Percentiles rank a stretch among this genome's conserved stretches.
phyloP scores from a whole-genome alignment of 1,140 invertebrate genomes.

The Thaumatotibia leucotreta region DNA sequence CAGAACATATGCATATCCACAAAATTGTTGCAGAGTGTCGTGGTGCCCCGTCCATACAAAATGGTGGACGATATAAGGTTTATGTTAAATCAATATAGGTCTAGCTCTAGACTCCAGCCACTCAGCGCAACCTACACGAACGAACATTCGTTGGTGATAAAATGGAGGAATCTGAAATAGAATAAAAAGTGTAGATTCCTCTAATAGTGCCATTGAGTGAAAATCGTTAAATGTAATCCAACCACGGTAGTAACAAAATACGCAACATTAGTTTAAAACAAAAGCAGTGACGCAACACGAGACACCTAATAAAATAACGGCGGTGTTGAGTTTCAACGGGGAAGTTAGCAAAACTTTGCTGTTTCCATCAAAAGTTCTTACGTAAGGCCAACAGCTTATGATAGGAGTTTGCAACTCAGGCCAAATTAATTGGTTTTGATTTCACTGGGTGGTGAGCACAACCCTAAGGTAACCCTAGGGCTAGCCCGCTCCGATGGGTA shows the following conservation, averaged over 20 bases:
- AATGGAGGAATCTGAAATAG: slow-evolving; percentile 12
- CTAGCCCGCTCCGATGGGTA: too few relatives aligned
- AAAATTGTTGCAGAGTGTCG: slow-evolving; percentile 58
- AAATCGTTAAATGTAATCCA: background rate
- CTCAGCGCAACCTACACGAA: background rate
- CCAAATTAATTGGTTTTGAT: background rate
- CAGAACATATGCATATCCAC: slow-evolving; percentile 19
- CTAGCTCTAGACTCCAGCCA: background rate
- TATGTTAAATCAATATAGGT: slow-evolving; percentile 56
- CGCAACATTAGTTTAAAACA: background rate
- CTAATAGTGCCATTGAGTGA: background rate
- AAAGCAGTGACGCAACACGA: background rate
- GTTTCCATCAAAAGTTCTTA: slow-evolving; percentile 3
- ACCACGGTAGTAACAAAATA: background rate
- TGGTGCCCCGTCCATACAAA: slow-evolving; percentile 46
- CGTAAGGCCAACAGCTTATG: background rate
- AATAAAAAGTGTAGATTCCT: background rate
- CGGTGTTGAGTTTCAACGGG: background rate
- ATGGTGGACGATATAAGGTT: slow-evolving; percentile 66
- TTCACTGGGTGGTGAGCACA: background rate
- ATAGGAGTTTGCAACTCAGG: background rate
- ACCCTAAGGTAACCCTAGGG: background rate
- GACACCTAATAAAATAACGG: background rate
- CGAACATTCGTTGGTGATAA: background rate
- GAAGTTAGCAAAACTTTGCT: background rate